Percentiles rank a stretch among this genome's conserved stretches.
These are phyloP conservation scores for Eutolmus rufibarbis DNA, from an alignment of 2,888 invertebrate species.

Conservation along the genomic window DNA sequence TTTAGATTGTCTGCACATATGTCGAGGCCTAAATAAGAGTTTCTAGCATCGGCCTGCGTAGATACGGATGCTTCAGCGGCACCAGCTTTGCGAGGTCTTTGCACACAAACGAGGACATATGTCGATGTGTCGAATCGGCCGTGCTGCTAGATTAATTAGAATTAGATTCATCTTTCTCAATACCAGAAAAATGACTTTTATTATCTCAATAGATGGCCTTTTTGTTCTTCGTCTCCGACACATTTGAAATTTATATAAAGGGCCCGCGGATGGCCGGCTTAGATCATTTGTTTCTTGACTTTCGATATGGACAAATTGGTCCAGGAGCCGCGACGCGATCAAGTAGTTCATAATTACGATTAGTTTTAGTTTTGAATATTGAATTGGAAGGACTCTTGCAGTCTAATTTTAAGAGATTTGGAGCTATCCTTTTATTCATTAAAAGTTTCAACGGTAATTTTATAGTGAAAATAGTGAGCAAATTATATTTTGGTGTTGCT, in stretches of 20 bases:
- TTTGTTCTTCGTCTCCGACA: not conserved
- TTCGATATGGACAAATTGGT: slow-evolving; percentile 42
- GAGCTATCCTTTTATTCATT: not conserved
- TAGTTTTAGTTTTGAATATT: not conserved
- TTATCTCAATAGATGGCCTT: slow-evolving; percentile 12
- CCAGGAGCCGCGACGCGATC: slow-evolving; percentile 6
- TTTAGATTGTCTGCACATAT: slow-evolving; percentile 23
- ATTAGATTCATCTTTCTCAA: slow-evolving; percentile 46
- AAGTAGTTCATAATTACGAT: not conserved
- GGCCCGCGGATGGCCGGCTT: slow-evolving; percentile 10
- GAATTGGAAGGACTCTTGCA: not conserved
- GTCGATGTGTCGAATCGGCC: not conserved
- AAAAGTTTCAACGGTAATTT: not conserved
- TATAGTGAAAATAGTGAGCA: not conserved
- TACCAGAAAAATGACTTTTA: slow-evolving; percentile 31
- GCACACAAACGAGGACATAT: slow-evolving; percentile 26
- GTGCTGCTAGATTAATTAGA: slow-evolving; percentile 43
- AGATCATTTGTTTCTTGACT: slow-evolving; percentile 44
- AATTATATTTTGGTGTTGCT: not conserved
- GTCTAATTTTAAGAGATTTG: not conserved
- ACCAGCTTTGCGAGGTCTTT: slow-evolving; percentile 1
- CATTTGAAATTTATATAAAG: slow-evolving; percentile 44
- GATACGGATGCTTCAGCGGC: not conserved
- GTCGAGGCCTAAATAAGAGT: slow-evolving; percentile 23
- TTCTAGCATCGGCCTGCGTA: not conserved